These are phyloP conservation scores for Stomatorhinus ivindoensis DNA, from an alignment of 2,113 vertebrate species.

Conservation along the genomic window DNA sequence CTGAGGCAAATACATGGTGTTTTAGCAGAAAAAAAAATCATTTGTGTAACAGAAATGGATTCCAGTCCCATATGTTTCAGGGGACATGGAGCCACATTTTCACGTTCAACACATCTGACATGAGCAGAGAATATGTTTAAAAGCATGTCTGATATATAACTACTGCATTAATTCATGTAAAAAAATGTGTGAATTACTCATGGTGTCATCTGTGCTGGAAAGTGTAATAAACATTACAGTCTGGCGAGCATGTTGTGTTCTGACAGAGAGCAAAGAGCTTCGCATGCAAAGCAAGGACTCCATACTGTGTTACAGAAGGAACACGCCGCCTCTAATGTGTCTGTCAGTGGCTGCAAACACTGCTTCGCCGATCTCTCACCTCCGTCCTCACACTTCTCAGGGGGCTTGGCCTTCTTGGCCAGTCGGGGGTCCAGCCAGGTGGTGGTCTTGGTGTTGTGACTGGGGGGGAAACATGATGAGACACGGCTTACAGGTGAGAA, in stretches of 20 bases:
- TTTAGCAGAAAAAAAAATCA: neutral
- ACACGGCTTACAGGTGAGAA: neutral
- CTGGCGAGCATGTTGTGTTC: neutral
- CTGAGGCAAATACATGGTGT: neutral
- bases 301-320: neutral
- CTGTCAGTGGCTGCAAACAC: neutral
- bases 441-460: conserved; percentile 99
- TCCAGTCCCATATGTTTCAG: neutral
- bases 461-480: conserved; percentile 62
- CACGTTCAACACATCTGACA: neutral
- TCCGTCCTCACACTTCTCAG: conserved; percentile 97
- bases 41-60: neutral
- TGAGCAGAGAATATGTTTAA: neutral
- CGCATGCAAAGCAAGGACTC: neutral
- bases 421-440: conserved; percentile 98
- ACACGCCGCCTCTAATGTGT: neutral
- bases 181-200: neutral
- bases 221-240: neutral
- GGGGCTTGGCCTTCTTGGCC: conserved; percentile 96
- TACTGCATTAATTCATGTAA: neutral
- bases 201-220: neutral
- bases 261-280: neutral
- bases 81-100: neutral
- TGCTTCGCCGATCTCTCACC: conserved; percentile 61
- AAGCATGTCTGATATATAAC: neutral